A percentile compares a stretch with the other conserved stretches of the same genome.
Evolutionary conservation across 2,113 vertebrate species (phyloP).

Genomic region (Caloenas nicobarica): DNA sequence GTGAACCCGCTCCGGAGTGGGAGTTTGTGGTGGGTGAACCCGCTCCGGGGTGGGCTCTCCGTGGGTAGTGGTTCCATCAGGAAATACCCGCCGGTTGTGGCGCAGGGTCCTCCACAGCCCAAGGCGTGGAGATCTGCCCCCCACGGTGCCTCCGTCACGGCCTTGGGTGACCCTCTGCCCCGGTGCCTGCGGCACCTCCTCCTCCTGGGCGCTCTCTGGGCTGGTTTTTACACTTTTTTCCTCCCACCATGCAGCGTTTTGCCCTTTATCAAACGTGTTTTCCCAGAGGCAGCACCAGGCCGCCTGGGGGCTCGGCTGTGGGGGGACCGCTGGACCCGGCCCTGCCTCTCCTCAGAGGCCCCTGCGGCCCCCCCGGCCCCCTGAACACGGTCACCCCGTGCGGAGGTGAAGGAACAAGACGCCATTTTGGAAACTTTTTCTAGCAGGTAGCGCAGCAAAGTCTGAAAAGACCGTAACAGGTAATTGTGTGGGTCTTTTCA

Average conservation of each 20-base stretch:
- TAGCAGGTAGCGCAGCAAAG: neutral
- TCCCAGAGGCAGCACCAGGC: rapidly evolving
- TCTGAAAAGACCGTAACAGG: neutral
- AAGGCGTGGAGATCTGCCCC: rapidly evolving
- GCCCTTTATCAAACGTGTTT: neutral
- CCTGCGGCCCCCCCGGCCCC: no score
- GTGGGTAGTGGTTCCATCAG: neutral
- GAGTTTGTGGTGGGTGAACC: neutral
- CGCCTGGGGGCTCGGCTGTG: neutral
- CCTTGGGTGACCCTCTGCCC: no score
- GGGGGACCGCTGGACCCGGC: no score
- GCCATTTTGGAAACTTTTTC: rapidly evolving
- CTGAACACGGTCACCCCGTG: rapidly evolving
- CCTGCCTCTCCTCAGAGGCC: neutral
- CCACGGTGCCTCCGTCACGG: rapidly evolving
- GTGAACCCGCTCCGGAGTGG: neutral
- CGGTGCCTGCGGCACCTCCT: rapidly evolving
- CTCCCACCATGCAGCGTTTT: rapidly evolving
- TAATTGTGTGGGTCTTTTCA: no score
- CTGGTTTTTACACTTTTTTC: neutral
- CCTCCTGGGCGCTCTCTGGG: rapidly evolving
- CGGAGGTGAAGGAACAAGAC: neutral
- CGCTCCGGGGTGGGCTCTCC: neutral
- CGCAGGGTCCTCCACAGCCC: rapidly evolving
- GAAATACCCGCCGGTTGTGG: rapidly evolving